Base-by-base conservation (phyloP, 2,113 vertebrate species). In the Elaphurus davidianus region DNA sequence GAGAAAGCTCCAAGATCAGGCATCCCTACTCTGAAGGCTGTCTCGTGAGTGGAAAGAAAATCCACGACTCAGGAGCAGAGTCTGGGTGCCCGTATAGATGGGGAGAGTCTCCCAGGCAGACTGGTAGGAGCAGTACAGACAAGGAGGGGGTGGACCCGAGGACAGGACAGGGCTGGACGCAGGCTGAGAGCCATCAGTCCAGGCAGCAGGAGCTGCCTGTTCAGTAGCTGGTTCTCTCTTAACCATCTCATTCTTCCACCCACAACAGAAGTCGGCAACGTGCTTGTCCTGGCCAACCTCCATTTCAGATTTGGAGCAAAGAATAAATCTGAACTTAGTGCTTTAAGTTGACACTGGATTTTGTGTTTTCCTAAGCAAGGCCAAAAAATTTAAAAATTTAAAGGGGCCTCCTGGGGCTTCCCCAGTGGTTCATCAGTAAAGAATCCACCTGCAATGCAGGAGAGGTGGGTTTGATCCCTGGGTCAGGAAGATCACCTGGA, bases 81-180 rank as follows among this genome's bases (percentile, higher is more conserved):
- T 10, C 45, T 0, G 23, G 33, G 54, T 30, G 33, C 3, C 2
- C 5, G 0, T 15, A 6, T 21, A 25, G 36, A 33, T 0, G 0
- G 11, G 78, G 81, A 28, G 52, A 82, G 62, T 13, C 40, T 23
- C 36, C 59, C 1, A 6, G 14, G n/a, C 87, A 9, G 33, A 16
- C 16, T 2, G 57, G 40, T 7, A 57, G 30, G 14, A 13, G 14
- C 5, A 10, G 36, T 2, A 7, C 2, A n/a, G 47, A n/a, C 4
- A 0, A 27, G 59, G 14, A 81, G 40, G 12, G 60, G 15, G 13
- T 45, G 87, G 86, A 87, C 30, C n/a, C 0, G 0, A 47, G 81
- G 60, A 30, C 25, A 84, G 92, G 74, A 50, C 8, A 2, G 76
- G 23, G 55, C 94, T 50, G 76, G 86, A 47, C 3, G 33, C 19